Evolutionary conservation across 2,888 invertebrate species (phyloP).

Genomic region (Pseudococcus longispinus): DNA sequence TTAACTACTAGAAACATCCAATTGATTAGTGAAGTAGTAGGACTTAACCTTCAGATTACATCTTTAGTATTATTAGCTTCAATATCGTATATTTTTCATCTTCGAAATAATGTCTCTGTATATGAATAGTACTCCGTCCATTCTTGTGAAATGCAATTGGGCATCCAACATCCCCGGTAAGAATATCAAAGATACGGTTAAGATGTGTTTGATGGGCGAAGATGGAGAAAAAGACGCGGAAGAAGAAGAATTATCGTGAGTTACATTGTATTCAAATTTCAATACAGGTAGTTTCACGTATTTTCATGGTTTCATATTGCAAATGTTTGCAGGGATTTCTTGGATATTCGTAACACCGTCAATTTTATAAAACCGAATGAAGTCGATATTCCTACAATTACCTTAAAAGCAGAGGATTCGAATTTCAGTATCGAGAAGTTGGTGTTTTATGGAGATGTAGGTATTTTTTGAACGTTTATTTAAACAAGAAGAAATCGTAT

Average conservation of each 20-base stretch:
- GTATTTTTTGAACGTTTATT: neutral
- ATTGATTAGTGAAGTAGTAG: neutral
- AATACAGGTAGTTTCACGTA: neutral
- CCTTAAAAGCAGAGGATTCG: neutral
- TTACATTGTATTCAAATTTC: neutral
- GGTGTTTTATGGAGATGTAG: conserved; percentile 42
- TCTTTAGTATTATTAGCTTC: neutral
- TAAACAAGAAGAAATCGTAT: neutral
- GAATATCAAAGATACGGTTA: conserved; percentile 30
- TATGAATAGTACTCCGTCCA: neutral
- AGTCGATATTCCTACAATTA: neutral
- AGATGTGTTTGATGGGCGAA: conserved; percentile 3
- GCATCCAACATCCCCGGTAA: conserved; percentile 35
- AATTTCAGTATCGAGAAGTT: neutral
- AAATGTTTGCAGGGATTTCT: conserved; percentile 31
- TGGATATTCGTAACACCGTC: conserved; percentile 33
- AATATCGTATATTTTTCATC: neutral
- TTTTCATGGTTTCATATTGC: neutral
- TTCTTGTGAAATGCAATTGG: conserved; percentile 36
- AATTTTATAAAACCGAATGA: conserved; percentile 33
- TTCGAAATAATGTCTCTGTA: neutral
- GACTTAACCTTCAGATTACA: neutral
- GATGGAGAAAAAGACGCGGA: neutral
- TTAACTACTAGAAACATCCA: too few relatives aligned
- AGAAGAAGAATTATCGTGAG: conserved; percentile 29